A percentile compares a stretch with the other conserved stretches of the same genome.
Conservation (phyloP, 2,888 invertebrate species). For the Brachycybe producta region DNA sequence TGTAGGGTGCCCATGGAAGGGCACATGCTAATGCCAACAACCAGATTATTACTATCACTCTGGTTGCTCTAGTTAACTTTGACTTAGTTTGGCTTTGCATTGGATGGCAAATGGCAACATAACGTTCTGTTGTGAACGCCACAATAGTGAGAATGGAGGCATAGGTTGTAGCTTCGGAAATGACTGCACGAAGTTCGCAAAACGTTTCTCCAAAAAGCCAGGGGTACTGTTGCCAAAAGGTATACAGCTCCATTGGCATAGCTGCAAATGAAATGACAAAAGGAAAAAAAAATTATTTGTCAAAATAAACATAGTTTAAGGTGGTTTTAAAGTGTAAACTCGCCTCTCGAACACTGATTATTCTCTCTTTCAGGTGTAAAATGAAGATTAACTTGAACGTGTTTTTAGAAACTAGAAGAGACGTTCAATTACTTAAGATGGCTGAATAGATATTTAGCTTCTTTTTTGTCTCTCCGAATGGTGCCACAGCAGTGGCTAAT, state of each 20-base stretch:
- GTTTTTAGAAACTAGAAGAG: too few relatives aligned
- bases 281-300: background rate
- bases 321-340: too few relatives aligned
- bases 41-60: constrained; percentile 37
- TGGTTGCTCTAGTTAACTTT: constrained; percentile 29
- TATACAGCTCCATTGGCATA: constrained; percentile 36
- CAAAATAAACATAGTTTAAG: too few relatives aligned
- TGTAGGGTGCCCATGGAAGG: constrained; percentile 30
- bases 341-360: too few relatives aligned
- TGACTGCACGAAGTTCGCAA: constrained; percentile 36
- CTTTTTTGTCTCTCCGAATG: too few relatives aligned
- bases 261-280: constrained; percentile 27
- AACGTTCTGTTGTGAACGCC: constrained; percentile 35
- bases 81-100: constrained; percentile 29
- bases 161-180: constrained; percentile 38
- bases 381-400: too few relatives aligned
- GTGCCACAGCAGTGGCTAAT: too few relatives aligned
- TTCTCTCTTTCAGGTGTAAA: too few relatives aligned
- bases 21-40: constrained; percentile 33
- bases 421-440: too few relatives aligned
- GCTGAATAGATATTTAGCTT: too few relatives aligned
- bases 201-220: constrained; percentile 34
- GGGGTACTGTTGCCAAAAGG: constrained; percentile 38
- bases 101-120: constrained; percentile 39
- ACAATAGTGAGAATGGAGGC: constrained; percentile 39